Conservation (phyloP, 2,888 invertebrate genomes). For the Agrilus mali region DNA sequence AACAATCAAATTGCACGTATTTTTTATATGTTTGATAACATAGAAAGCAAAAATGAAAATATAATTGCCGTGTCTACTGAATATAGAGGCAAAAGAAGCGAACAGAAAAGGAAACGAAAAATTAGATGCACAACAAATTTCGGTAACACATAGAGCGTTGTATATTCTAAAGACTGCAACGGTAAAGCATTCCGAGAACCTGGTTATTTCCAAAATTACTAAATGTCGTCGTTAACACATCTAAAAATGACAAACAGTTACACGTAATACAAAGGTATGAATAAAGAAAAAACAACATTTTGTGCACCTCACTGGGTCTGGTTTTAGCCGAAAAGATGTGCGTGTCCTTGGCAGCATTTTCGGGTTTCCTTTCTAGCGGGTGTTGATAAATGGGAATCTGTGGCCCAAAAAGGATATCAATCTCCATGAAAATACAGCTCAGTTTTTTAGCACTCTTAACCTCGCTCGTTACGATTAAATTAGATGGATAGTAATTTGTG, state of each 20-base stretch:
- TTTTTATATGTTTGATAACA: background rate
- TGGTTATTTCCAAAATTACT: too few relatives aligned
- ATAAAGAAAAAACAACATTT: too few relatives aligned
- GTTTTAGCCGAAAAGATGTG: slow-evolving; percentile 35
- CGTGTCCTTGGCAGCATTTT: slow-evolving; percentile 35
- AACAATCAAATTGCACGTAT: background rate
- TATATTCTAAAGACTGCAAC: too few relatives aligned
- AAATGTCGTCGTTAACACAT: background rate
- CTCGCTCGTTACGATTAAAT: too few relatives aligned
- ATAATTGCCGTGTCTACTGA: background rate
- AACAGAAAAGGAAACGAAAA: background rate
- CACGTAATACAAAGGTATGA: slow-evolving; percentile 1
- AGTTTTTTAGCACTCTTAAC: background rate
- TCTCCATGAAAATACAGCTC: background rate
- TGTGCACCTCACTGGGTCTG: slow-evolving; percentile 36
- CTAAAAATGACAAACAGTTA: background rate
- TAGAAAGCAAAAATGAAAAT: background rate
- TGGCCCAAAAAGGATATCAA: slow-evolving; percentile 28
- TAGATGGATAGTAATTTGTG: too few relatives aligned
- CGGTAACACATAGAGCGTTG: too few relatives aligned
- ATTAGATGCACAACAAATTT: slow-evolving; percentile 1
- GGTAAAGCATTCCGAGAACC: too few relatives aligned
- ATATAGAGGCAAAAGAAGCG: background rate
- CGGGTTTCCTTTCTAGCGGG: slow-evolving; percentile 40
- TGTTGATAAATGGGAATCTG: slow-evolving; percentile 52